Evolutionary conservation across 2,888 invertebrate species (phyloP).

Genomic region (Aphidius colemani): DNA sequence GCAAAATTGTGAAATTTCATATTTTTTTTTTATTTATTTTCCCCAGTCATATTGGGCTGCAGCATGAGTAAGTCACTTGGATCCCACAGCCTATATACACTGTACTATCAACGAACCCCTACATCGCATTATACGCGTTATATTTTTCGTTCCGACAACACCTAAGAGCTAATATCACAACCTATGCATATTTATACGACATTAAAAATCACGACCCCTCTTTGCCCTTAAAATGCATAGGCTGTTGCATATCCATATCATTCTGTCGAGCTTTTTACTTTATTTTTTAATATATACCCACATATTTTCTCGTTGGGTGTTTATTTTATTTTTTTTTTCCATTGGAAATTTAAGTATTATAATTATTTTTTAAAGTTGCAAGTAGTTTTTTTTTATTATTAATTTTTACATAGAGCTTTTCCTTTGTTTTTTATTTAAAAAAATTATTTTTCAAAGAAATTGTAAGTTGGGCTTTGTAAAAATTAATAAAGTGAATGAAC

Average conservation of each 20-base stretch:
- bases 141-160: constrained; percentile 48
- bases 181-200: constrained; percentile 60
- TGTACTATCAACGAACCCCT: constrained; percentile 26
- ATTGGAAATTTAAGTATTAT: no score
- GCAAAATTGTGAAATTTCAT: constrained; percentile 20
- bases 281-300: constrained; percentile 6
- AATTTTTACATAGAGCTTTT: no score
- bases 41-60: constrained; percentile 31
- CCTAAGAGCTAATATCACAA: constrained; percentile 59
- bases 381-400: no score
- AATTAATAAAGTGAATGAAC: no score
- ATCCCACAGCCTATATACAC: constrained; percentile 18
- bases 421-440: no score
- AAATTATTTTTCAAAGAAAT: no score
- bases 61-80: constrained; percentile 30
- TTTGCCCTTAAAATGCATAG: constrained; percentile 51
- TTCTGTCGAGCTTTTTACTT: constrained; percentile 30
- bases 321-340: neutral
- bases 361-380: no score
- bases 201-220: constrained; percentile 56
- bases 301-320: constrained; percentile 4
- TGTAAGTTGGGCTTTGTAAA: no score
- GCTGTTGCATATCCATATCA: constrained; percentile 46
- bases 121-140: constrained; percentile 44
- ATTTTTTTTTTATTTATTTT: constrained; percentile 39